phyloP scores from a whole-genome alignment of 2,797 vertebrate species.

The Microctenopoma stevenorrisi region DNA sequence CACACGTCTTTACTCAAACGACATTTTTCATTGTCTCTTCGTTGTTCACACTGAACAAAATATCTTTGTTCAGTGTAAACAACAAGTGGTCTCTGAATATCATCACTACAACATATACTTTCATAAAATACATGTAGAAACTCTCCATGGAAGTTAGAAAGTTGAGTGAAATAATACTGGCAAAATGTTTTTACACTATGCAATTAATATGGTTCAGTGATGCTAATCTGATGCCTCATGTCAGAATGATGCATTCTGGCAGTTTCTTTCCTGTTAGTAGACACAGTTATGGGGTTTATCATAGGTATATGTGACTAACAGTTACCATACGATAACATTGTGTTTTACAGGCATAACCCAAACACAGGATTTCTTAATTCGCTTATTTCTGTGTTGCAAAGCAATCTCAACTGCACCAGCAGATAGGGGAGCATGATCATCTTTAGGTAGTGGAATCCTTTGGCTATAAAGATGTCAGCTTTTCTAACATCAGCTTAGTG shows the following conservation, averaged over 20 bases:
- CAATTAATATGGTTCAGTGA: conserved; percentile 9
- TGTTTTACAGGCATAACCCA: conserved; percentile 43
- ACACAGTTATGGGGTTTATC: conserved; percentile 28
- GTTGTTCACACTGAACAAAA: conserved; percentile 9
- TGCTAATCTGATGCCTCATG: background rate
- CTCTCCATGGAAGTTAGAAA: background rate
- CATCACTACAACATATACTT: background rate
- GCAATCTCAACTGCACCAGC: conserved; percentile 50
- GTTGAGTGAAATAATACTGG: conserved; percentile 3
- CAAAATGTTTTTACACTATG: background rate
- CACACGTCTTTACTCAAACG: conserved; percentile 16
- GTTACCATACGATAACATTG: conserved; percentile 55
- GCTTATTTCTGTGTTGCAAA: conserved; percentile 54
- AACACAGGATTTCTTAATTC: conserved; percentile 62
- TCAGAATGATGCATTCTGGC: conserved; percentile 12
- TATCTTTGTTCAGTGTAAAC: conserved; percentile 22
- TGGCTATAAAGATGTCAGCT: conserved; percentile 1
- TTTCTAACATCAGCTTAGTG: conserved; percentile 14
- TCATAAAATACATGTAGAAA: background rate
- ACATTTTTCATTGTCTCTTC: background rate
- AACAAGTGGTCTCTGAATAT: conserved; percentile 25
- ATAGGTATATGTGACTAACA: conserved; percentile 55
- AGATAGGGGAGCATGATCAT: conserved; percentile 25
- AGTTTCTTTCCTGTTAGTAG: conserved; percentile 17
- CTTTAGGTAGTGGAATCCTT: conserved; percentile 43